These are phyloP conservation scores for Thymelicus sylvestris DNA, from an alignment of 2,888 invertebrate genomes.

Conservation along the genomic window DNA sequence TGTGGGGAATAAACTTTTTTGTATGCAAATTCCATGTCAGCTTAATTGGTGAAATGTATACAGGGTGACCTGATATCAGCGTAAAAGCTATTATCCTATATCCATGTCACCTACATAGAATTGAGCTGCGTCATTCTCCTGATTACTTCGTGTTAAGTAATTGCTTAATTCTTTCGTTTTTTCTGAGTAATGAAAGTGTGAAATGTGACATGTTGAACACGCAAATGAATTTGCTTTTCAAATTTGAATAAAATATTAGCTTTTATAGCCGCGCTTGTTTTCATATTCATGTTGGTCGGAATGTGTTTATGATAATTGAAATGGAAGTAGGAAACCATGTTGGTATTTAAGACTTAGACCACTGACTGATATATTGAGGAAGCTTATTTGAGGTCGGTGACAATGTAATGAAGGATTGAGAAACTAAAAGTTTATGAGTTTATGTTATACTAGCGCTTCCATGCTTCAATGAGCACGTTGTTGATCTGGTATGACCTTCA, in stretches of 20 bases:
- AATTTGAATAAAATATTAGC: not conserved
- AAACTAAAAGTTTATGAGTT: not conserved
- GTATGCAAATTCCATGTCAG: too few species aligned
- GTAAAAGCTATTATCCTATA: slow-evolving; percentile 13
- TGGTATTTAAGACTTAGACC: too few species aligned
- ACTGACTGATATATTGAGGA: too few species aligned
- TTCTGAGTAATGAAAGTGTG: slow-evolving; percentile 33
- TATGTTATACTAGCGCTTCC: not conserved
- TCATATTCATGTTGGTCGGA: not conserved
- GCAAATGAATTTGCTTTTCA: slow-evolving; percentile 25
- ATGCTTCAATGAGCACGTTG: not conserved
- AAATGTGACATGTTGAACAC: slow-evolving; percentile 30
- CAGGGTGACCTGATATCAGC: too few species aligned
- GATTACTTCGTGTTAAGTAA: slow-evolving; percentile 32
- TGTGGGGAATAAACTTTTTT: too few species aligned
- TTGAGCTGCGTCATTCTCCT: slow-evolving; percentile 16
- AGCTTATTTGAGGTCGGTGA: too few species aligned
- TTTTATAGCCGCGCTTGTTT: not conserved
- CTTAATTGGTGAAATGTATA: too few species aligned
- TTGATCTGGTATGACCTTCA: not conserved
- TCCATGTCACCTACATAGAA: slow-evolving; percentile 26
- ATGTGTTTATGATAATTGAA: too few species aligned
- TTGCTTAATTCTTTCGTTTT: slow-evolving; percentile 35
- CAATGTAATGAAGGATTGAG: not conserved
- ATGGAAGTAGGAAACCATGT: too few species aligned